phyloP scores from a whole-genome alignment of 2,113 vertebrate genomes.

The Thalassarche chlororhynchos region DNA sequence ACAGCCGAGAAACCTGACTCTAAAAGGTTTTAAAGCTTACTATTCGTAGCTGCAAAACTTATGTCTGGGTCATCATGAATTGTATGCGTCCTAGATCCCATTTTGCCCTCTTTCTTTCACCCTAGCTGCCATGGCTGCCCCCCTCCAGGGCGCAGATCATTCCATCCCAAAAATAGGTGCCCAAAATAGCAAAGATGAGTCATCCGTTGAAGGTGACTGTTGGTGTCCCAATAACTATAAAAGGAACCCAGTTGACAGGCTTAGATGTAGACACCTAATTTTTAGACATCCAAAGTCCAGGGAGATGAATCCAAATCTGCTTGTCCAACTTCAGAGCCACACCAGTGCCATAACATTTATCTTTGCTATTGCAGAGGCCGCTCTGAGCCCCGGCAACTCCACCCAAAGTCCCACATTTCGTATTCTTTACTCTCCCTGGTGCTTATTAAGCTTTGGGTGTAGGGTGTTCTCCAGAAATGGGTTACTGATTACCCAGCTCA shows the following conservation, averaged over 20 bases:
- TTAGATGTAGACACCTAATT: neutral
- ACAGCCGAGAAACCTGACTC: neutral
- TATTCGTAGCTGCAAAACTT: neutral
- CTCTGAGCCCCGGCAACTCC: neutral
- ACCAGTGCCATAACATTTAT: accelerated
- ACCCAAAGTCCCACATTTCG: neutral
- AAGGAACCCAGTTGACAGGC: neutral
- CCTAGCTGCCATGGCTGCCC: neutral
- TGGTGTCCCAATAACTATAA: neutral
- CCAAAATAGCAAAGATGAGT: constrained; percentile 15
- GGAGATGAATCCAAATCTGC: neutral
- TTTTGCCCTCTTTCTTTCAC: neutral
- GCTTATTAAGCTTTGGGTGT: neutral
- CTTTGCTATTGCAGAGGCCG: neutral
- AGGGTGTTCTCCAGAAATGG: neutral
- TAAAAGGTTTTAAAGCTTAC: neutral
- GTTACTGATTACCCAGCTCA: neutral
- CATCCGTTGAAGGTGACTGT: constrained; percentile 39
- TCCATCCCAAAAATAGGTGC: constrained; percentile 15
- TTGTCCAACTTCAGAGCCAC: neutral
- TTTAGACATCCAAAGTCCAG: neutral
- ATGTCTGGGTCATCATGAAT: neutral
- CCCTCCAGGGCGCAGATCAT: neutral
- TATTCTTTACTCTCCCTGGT: neutral
- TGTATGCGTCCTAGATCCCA: neutral